Base-by-base conservation (phyloP, 1,140 invertebrate species). In the Steinernema feltiae region DNA sequence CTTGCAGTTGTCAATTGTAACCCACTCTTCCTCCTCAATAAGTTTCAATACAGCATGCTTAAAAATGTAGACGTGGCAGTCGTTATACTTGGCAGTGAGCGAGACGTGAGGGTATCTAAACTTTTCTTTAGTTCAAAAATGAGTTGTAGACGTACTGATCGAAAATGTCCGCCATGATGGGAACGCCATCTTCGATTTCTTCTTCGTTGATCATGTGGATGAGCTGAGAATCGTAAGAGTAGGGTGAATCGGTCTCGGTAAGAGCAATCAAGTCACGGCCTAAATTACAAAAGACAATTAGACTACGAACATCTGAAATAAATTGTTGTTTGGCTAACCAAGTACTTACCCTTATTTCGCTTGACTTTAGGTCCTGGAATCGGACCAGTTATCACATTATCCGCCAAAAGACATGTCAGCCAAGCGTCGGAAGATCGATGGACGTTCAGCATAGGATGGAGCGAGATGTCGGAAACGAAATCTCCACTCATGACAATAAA, bases 401-500 rank as follows among this genome's bases (percentile, higher is more conserved):
- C 48, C 2, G 72, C 32, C 7, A 73, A 24, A 15, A 73, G 70
- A 30, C 32, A 35, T 2, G 32, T 73, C 7, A 73, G 27, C 30
- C 46, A 31, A 21, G 32, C 30, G 30, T 73, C 30, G 30, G 31
- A 46, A n/a, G 72, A 12, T 2, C 48, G 72, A 30, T 73, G 27
- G n/a, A 35, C 31, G 70, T 73, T 69, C 2, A 72, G 63, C 3
- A 73, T 7, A 3, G n/a, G 31, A 3, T 48, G 32, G 7, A 73
- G 48, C 17, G 72, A 53, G 7, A 73, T 3, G 48, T 73, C 72
- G 72, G 32, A 73, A 3, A 73, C 70, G 72, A 73, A 73, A 30
- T 73, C 72, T 12, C 72, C 32, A 53, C 72, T 73, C 32, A 73
- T 73, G 2, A 73, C 48, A n/a, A 73, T 69, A 71, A 73, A 35